A percentile compares a stretch with the other conserved stretches of the same genome.
Conservation (phyloP, 1,140 invertebrate genomes). For the Oncopodura yosiiana region DNA sequence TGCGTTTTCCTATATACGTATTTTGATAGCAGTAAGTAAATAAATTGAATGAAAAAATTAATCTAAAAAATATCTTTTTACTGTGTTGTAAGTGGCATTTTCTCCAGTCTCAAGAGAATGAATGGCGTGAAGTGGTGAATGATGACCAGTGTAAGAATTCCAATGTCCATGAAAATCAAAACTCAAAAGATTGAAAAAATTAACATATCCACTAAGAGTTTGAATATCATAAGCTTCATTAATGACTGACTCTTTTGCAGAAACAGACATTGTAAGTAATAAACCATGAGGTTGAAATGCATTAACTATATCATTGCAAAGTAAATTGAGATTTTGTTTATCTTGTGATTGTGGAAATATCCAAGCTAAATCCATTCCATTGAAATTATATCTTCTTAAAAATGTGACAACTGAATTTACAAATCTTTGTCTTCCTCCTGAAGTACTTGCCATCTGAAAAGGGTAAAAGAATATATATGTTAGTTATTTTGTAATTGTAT, state of each 20-base stretch:
- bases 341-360: constrained; percentile 52
- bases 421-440: constrained; percentile 44
- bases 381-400: constrained; percentile 49
- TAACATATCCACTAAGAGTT: constrained; percentile 41
- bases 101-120: too few species aligned
- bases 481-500: too few species aligned
- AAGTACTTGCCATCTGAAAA: constrained; percentile 48
- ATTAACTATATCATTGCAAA: constrained; percentile 46
- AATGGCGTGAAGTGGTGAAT: too few species aligned
- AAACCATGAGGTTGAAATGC: constrained; percentile 44
- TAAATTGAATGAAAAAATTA: too few species aligned
- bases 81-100: too few species aligned
- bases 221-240: constrained; percentile 45
- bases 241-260: too few species aligned
- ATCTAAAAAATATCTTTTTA: too few species aligned
- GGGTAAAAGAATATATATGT: too few species aligned
- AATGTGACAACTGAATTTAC: constrained; percentile 47
- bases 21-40: constrained; percentile 39
- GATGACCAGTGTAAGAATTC: too few species aligned
- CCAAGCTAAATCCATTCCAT: constrained; percentile 56
- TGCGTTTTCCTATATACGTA: constrained; percentile 45
- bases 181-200: constrained; percentile 45
- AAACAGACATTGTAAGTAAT: constrained; percentile 48
- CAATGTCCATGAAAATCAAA: constrained; percentile 43
- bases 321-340: constrained; percentile 44